A percentile compares a stretch with the other conserved stretches of the same genome.
Conservation (phyloP, 2,888 invertebrate species). For the Encarsia formosa region DNA sequence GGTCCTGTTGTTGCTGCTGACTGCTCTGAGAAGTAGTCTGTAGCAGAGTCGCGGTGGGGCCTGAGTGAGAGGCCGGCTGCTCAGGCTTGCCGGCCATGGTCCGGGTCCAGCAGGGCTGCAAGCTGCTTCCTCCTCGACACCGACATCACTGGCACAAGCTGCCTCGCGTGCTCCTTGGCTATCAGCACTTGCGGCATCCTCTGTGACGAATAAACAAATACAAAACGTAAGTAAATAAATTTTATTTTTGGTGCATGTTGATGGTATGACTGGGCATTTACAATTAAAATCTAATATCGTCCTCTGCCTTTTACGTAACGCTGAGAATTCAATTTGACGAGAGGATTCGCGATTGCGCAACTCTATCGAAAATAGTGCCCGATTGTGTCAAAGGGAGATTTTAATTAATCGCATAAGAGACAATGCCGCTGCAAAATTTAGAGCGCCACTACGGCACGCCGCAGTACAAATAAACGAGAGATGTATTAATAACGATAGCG, state of each 20-base stretch:
- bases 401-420: too few species aligned
- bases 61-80: constrained; percentile 56
- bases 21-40: constrained; percentile 26
- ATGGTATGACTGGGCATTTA: too few species aligned
- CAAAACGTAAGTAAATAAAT: constrained; percentile 22
- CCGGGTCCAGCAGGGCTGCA: constrained; percentile 50
- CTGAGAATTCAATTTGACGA: too few species aligned
- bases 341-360: too few species aligned
- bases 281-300: too few species aligned
- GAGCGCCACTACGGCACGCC: too few species aligned
- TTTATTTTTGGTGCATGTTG: too few species aligned
- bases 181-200: constrained; percentile 49
- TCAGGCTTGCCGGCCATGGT: constrained; percentile 78
- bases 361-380: too few species aligned
- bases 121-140: constrained; percentile 32
- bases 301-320: too few species aligned
- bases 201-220: constrained; percentile 28
- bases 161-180: constrained; percentile 41
- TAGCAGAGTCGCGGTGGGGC: constrained; percentile 34
- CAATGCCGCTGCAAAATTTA: too few species aligned
- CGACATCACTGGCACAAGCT: constrained; percentile 65
- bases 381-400: too few species aligned
- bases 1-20: constrained; percentile 30
- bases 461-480: too few species aligned
- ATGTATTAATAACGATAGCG: constrained; percentile 1